Conservation (phyloP, 2,888 invertebrate genomes). For the Melanotus villosus region DNA sequence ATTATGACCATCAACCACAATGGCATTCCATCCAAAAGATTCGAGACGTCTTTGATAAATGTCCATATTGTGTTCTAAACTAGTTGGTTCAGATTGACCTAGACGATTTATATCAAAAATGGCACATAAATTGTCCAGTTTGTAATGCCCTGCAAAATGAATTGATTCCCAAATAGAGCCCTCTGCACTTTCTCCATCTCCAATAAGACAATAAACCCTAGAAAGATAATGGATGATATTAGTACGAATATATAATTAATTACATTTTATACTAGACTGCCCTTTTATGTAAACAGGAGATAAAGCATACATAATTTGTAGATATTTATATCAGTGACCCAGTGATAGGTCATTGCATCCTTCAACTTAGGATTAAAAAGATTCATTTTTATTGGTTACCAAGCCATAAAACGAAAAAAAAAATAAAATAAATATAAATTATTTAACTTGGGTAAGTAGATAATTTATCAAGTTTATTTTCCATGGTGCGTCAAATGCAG, state of each 20-base stretch:
- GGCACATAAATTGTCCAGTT: constrained; percentile 95
- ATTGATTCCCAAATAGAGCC: constrained; percentile 98
- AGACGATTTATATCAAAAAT: constrained; percentile 98
- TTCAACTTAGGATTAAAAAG: background rate
- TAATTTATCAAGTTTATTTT: too few relatives aligned
- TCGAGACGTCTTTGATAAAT: constrained; percentile 87
- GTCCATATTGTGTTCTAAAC: constrained; percentile 93
- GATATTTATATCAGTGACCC: constrained; percentile 4
- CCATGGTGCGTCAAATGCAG: too few relatives aligned
- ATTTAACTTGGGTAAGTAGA: too few relatives aligned
- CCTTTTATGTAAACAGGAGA: background rate
- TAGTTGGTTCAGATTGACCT: constrained; percentile 97
- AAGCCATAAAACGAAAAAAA: too few relatives aligned
- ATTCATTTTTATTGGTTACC: too few relatives aligned
- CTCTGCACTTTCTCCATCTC: constrained; percentile 99
- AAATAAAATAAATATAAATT: too few relatives aligned
- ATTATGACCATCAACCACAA: constrained; percentile 97
- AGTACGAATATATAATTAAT: background rate
- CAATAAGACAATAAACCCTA: constrained; percentile 95
- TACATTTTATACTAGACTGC: too few relatives aligned
- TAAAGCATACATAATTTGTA: background rate
- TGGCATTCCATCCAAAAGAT: constrained; percentile 91
- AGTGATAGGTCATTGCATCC: background rate
- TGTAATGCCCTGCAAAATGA: constrained; percentile 94
- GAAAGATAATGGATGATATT: constrained; percentile 43